A percentile compares a stretch with the other conserved stretches of the same genome.
Conservation (phyloP, 2,113 vertebrate species). For the Triplophysa tibetana region DNA sequence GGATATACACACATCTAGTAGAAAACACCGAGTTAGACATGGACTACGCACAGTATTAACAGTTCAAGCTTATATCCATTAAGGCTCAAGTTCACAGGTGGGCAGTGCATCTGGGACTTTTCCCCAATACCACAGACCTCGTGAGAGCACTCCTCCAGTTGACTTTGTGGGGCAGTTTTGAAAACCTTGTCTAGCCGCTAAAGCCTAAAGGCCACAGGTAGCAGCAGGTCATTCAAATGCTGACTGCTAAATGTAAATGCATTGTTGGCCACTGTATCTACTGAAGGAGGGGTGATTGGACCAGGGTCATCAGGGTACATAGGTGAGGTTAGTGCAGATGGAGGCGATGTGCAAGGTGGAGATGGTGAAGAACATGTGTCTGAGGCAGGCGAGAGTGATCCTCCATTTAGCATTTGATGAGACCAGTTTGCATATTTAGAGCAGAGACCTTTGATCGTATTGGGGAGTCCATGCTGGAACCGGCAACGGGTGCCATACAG, state of each 20-base stretch:
- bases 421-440: neutral
- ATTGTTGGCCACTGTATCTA: conserved; percentile 59
- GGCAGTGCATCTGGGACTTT: neutral
- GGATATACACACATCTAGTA: neutral
- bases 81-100: neutral
- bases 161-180: conserved; percentile 43
- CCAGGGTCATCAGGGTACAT: conserved; percentile 49
- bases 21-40: too few species aligned
- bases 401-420: conserved; percentile 8
- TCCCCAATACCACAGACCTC: neutral
- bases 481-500: conserved; percentile 75
- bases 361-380: conserved; percentile 57
- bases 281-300: conserved; percentile 55
- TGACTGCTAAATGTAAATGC: conserved; percentile 76
- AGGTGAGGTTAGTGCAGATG: conserved; percentile 52
- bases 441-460: conserved; percentile 34
- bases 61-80: neutral
- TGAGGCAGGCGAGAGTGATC: conserved; percentile 47
- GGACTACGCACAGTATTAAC: neutral
- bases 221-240: conserved; percentile 72
- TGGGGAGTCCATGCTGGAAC: conserved; percentile 74
- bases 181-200: conserved; percentile 68
- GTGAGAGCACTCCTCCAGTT: conserved; percentile 59
- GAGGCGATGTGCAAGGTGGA: conserved; percentile 55
- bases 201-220: conserved; percentile 73